Conservation (phyloP, 53 echinoderm and acorn worm genomes). For the Echinometra lucunter region DNA sequence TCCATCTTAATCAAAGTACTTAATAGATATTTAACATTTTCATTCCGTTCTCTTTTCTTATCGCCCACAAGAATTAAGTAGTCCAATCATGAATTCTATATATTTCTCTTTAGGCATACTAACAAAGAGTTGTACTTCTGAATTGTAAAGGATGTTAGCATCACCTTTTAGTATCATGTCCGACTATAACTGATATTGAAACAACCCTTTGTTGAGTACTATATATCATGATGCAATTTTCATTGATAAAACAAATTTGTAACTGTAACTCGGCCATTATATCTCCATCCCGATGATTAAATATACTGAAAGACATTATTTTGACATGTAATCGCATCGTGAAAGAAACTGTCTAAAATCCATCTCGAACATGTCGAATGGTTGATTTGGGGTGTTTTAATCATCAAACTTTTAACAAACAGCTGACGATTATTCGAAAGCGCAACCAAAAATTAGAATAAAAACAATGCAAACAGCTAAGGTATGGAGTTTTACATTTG, state of each 20-base stretch:
- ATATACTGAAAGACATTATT: too few species aligned
- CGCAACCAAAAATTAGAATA: too few species aligned
- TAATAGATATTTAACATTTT: not conserved
- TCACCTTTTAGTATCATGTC: not conserved
- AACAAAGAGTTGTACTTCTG: not conserved
- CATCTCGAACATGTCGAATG: too few species aligned
- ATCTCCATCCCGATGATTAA: too few species aligned
- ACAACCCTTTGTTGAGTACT: not conserved
- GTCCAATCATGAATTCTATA: not conserved
- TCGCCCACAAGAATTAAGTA: not conserved
- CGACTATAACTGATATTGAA: not conserved
- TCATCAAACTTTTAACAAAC: too few species aligned
- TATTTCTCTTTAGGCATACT: not conserved
- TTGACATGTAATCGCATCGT: too few species aligned
- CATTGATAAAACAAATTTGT: not conserved
- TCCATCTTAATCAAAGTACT: not conserved
- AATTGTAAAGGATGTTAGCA: not conserved
- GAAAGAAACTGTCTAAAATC: too few species aligned
- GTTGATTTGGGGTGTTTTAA: too few species aligned
- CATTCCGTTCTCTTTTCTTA: not conserved
- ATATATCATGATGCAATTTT: too few species aligned
- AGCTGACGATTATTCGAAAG: too few species aligned
- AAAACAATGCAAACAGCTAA: too few species aligned
- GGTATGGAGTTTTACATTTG: not conserved
- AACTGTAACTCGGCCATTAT: not conserved